Evolutionary conservation across 2,797 vertebrate species (phyloP), one percentile per base, ranked within the genome.

Genomic region (Hafferia zeledoni): DNA sequence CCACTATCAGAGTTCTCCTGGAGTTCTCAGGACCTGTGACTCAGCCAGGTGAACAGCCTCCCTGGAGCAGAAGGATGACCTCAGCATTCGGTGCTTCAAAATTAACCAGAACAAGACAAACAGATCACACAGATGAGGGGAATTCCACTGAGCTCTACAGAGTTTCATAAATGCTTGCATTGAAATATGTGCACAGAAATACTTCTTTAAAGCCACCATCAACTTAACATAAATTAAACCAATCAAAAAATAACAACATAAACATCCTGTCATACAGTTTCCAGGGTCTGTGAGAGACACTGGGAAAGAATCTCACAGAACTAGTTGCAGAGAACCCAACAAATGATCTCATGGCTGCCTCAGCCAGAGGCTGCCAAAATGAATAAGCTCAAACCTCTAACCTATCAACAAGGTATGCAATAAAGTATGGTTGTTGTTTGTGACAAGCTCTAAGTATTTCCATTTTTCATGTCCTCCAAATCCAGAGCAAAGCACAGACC

Each of bases 231-330:
- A 83, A 96, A 96, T 90, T 63, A 69, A 77, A 76, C 17, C 46
- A 57, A 72, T 13, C 11, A 60, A 90, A 88, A 55, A 93, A 89
- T 49, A 87, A 55, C 64, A 89, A 82, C 56, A 72, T 77, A 88
- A 86, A 44, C 65, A 75, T 28, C 13, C 39, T 92, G 76, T 83
- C 89, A 83, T 64, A 72, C 35, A 52, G 92, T 96, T 93, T 92
- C 95, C 83, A 96, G 76, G 95, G 65, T 93, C 79, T 41, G 20
- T 71, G 83, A 81, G 89, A 95, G 69, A 87, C 69, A 31, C 79
- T 11, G 18, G 28, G 33, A 86, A 96, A 94, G 95, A 96, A 96
- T 96, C 69, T 94, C 85, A 83, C 72, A 71, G 22, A 75, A 80
- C 76, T 31, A 75, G 53, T 16, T 63, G 28, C 46, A 65, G 46